These are phyloP conservation scores for Limanda limanda DNA, from an alignment of 2,113 vertebrate genomes.

Conservation along the genomic window DNA sequence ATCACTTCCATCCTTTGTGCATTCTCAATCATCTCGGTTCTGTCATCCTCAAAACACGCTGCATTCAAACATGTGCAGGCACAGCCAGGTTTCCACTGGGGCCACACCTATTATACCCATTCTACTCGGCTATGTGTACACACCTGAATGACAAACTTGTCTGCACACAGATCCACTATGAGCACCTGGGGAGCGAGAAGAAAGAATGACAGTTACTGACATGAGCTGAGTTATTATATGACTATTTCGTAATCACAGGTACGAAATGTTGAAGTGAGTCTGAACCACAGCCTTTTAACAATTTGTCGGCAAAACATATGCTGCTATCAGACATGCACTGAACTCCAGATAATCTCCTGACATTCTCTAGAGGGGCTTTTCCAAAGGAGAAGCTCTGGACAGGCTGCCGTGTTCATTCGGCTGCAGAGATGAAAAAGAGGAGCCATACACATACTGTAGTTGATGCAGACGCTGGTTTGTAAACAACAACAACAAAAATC, in stretches of 20 bases:
- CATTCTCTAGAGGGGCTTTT: not conserved
- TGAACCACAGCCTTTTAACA: not conserved
- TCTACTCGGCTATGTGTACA: slow-evolving; percentile 69
- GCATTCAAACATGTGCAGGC: slow-evolving; percentile 59
- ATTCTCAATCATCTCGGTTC: not conserved
- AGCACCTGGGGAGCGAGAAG: slow-evolving; percentile 87
- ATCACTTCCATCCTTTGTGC: not conserved
- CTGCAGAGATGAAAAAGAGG: no score
- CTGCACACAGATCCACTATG: slow-evolving; percentile 95
- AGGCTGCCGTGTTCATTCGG: no score
- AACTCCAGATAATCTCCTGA: not conserved
- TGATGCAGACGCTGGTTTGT: no score
- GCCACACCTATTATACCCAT: slow-evolving; percentile 20
- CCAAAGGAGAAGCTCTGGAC: no score
- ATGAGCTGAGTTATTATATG: not conserved
- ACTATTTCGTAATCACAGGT: slow-evolving; percentile 5
- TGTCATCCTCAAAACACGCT: slow-evolving; percentile 45
- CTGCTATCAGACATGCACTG: not conserved
- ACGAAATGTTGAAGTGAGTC: not conserved
- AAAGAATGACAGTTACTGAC: slow-evolving; percentile 42
- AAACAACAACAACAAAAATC: no score
- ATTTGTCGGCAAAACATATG: not conserved
- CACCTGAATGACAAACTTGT: slow-evolving; percentile 95
- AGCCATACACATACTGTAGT: no score
- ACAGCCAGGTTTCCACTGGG: slow-evolving; percentile 36